Evolutionary conservation across 2,797 vertebrate species (phyloP).

Genomic region (Onychomys leucogaster): DNA sequence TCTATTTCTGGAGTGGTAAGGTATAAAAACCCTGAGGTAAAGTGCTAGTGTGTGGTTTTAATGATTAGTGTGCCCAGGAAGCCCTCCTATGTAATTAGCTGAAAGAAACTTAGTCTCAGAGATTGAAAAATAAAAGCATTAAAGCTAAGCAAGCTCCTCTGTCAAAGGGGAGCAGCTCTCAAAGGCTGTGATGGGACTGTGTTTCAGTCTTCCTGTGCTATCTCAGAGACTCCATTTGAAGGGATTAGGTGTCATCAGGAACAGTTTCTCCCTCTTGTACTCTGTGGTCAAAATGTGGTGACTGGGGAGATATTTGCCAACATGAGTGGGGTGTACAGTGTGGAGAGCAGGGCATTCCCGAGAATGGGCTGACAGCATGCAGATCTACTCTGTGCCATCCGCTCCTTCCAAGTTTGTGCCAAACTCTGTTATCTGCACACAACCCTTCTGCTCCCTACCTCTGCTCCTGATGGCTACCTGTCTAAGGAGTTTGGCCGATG

Average conservation of each 20-base stretch:
- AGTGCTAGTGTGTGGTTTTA: conserved; percentile 27
- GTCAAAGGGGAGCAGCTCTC: neutral
- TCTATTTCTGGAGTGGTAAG: conserved; percentile 68
- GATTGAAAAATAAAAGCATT: neutral
- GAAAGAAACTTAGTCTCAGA: neutral
- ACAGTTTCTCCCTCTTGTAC: accelerated
- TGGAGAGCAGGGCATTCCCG: neutral
- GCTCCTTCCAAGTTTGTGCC: neutral
- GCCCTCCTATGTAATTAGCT: neutral
- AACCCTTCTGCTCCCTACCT: neutral
- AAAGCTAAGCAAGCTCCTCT: neutral
- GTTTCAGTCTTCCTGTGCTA: neutral
- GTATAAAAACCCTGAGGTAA: conserved; percentile 29
- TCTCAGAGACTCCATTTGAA: conserved; percentile 23
- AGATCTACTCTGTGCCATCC: neutral
- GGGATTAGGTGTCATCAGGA: neutral
- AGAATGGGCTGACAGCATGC: neutral
- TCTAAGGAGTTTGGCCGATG: neutral
- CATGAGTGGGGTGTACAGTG: neutral
- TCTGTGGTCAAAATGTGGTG: neutral
- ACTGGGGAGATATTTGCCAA: neutral
- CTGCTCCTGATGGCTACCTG: neutral
- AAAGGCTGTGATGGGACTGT: neutral
- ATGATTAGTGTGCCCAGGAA: conserved; percentile 1
- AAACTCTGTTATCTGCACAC: neutral